phyloP scores from a whole-genome alignment of 2,888 invertebrate species.

The Bedellia somnulentella region DNA sequence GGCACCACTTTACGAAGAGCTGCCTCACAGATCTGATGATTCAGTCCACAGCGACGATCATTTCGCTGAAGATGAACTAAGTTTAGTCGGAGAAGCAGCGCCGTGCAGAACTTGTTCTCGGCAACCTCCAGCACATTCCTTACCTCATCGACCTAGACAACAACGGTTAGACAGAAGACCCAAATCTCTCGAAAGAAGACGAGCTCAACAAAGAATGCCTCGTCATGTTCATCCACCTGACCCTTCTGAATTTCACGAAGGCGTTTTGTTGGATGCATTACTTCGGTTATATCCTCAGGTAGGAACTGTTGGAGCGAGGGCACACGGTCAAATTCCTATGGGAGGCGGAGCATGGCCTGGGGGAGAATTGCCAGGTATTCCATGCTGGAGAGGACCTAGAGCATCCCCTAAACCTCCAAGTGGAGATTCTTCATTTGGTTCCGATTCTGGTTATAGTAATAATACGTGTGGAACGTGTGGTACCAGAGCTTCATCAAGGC shows the following conservation, averaged over 20 bases:
- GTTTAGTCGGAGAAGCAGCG: slow-evolving; percentile 48
- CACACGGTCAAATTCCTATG: slow-evolving; percentile 39
- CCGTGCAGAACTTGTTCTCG: slow-evolving; percentile 53
- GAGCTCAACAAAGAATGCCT: slow-evolving; percentile 43
- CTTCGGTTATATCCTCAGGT: slow-evolving; percentile 72
- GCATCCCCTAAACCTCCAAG: slow-evolving; percentile 65
- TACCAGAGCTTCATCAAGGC: slow-evolving; percentile 58
- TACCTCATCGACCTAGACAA: slow-evolving; percentile 62
- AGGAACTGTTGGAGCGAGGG: slow-evolving; percentile 64
- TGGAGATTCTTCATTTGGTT: slow-evolving; percentile 78
- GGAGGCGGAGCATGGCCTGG: slow-evolving; percentile 74
- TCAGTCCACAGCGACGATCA: slow-evolving; percentile 76
- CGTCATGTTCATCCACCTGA: slow-evolving; percentile 68
- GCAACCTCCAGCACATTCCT: slow-evolving; percentile 46
- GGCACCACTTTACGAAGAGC: slow-evolving; percentile 83
- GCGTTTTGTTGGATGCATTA: slow-evolving; percentile 74
- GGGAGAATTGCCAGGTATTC: slow-evolving; percentile 61
- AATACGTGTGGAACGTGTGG: slow-evolving; percentile 74
- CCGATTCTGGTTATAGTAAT: slow-evolving; percentile 85
- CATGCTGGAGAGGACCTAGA: slow-evolving; percentile 58
- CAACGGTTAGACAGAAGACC: slow-evolving; percentile 63
- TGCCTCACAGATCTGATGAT: slow-evolving; percentile 65
- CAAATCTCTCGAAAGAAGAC: slow-evolving; percentile 52
- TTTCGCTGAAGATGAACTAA: slow-evolving; percentile 83
- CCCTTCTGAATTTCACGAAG: slow-evolving; percentile 78